phyloP scores from a whole-genome alignment of 1,140 invertebrate genomes.

The Pteromalus puparum region DNA sequence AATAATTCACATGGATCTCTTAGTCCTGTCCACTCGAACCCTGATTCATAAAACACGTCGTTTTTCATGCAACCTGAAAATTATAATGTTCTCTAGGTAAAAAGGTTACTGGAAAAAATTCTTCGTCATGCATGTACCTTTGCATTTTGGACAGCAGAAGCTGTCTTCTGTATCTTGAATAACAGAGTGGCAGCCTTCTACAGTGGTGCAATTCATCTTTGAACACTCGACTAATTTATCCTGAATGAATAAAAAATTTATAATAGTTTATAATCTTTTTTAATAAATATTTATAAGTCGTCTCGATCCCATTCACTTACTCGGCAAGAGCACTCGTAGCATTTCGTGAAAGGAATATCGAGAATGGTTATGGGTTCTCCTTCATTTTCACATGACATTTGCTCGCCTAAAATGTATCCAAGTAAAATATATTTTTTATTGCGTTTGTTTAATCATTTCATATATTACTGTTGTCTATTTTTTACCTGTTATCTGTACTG shows the following conservation, averaged over 20 bases:
- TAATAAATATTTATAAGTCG: background rate
- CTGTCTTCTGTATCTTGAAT: slow-evolving; percentile 75
- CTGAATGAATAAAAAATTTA: slow-evolving; percentile 67
- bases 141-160: slow-evolving; percentile 81
- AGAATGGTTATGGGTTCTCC: slow-evolving; percentile 65
- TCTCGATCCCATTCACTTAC: slow-evolving; percentile 53
- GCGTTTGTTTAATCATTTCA: no score
- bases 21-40: slow-evolving; percentile 84
- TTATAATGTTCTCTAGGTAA: no score
- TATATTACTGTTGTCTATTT: no score
- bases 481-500: background rate
- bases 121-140: slow-evolving; percentile 74
- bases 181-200: slow-evolving; percentile 80
- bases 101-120: background rate
- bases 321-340: slow-evolving; percentile 68
- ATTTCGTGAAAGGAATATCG: slow-evolving; percentile 64
- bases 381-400: slow-evolving; percentile 65
- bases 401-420: slow-evolving; percentile 55
- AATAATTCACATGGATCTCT: slow-evolving; percentile 83
- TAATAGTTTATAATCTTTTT: background rate
- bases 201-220: slow-evolving; percentile 79
- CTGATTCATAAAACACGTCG: slow-evolving; percentile 82
- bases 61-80: slow-evolving; percentile 84
- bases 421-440: background rate
- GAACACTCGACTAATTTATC: slow-evolving; percentile 84